phyloP scores from a whole-genome alignment of 2,797 vertebrate species.

The Enteromius treurensis region DNA sequence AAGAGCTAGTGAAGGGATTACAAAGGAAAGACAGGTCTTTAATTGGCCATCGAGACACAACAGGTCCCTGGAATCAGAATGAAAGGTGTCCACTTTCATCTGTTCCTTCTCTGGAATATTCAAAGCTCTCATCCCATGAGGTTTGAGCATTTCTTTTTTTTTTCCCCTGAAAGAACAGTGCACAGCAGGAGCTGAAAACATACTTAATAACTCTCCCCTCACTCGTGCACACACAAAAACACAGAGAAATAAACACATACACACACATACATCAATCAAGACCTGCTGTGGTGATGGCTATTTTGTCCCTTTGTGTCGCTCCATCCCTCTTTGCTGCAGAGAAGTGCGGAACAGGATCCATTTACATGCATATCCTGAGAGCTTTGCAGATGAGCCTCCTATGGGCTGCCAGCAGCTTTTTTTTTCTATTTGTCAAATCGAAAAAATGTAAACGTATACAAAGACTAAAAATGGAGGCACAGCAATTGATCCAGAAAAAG shows the following conservation, averaged over 20 bases:
- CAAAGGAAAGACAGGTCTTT: constrained; percentile 71
- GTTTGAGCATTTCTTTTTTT: constrained; percentile 67
- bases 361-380: constrained; percentile 79
- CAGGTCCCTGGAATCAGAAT: constrained; percentile 72
- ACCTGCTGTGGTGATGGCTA: constrained; percentile 38
- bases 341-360: constrained; percentile 74
- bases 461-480: constrained; percentile 44
- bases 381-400: constrained; percentile 76
- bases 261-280: constrained; percentile 45
- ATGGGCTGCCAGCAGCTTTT: constrained; percentile 69
- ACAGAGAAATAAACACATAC: constrained; percentile 44
- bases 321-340: constrained; percentile 69
- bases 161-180: constrained; percentile 71
- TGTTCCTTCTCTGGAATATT: constrained; percentile 67
- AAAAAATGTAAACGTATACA: constrained; percentile 31
- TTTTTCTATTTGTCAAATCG: constrained; percentile 41
- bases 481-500: constrained; percentile 24
- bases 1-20: constrained; percentile 66
- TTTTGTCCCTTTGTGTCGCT: constrained; percentile 65
- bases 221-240: constrained; percentile 39
- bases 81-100: constrained; percentile 71
- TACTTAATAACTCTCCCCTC: constrained; percentile 77
- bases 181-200: constrained; percentile 77
- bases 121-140: constrained; percentile 73
- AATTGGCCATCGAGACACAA: constrained; percentile 75